phyloP scores from a whole-genome alignment of 2,113 vertebrate species.

The Cyanistes caeruleus region DNA sequence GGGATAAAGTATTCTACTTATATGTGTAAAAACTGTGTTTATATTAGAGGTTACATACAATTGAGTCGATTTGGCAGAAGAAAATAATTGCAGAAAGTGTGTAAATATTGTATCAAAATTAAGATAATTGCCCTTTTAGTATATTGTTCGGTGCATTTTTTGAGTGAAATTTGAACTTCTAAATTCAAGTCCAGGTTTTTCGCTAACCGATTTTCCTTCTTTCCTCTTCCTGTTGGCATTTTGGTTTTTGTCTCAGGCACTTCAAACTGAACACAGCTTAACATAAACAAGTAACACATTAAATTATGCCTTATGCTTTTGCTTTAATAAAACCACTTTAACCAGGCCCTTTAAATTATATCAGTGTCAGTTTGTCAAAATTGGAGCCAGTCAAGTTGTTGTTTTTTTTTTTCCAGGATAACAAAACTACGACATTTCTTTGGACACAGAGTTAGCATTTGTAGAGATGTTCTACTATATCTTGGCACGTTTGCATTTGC shows the following conservation, averaged over 20 bases:
- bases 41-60: neutral
- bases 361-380: slow-evolving; percentile 7
- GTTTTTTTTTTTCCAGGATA: neutral
- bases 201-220: neutral
- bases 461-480: slow-evolving; percentile 1
- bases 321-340: slow-evolving; percentile 32
- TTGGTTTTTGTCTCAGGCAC: slow-evolving; percentile 22
- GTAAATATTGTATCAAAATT: neutral
- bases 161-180: neutral
- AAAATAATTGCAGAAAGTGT: neutral
- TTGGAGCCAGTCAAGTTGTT: neutral
- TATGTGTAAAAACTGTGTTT: neutral
- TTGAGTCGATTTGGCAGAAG: neutral
- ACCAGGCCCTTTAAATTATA: slow-evolving; percentile 32
- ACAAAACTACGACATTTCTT: neutral
- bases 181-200: neutral
- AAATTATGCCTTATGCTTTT: slow-evolving; percentile 6
- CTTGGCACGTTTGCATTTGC: neutral
- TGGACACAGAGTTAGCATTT: neutral
- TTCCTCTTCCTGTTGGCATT: neutral
- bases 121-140: neutral
- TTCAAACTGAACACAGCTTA: slow-evolving; percentile 38
- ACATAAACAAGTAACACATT: slow-evolving; percentile 40
- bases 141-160: neutral
- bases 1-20: neutral